phyloP scores from a whole-genome alignment of 92 coral and sea anemone species.

The Ricordea florida region DNA sequence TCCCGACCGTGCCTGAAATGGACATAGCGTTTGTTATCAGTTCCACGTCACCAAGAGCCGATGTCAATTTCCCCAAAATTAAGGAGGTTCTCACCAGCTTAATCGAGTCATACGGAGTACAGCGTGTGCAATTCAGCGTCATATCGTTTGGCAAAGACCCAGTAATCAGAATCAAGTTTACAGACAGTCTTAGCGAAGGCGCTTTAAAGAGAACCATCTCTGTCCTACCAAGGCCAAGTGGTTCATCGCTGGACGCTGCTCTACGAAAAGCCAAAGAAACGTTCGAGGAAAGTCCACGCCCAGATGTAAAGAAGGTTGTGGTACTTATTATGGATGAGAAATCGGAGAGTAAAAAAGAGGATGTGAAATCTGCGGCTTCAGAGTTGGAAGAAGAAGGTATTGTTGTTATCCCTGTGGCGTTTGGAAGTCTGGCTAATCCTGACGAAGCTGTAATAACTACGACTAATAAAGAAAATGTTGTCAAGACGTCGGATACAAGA shows the following conservation, averaged over 20 bases:
- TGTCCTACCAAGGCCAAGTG: conserved; percentile 30
- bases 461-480: conserved; percentile 57
- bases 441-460: conserved; percentile 54
- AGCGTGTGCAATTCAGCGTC: conserved; percentile 71
- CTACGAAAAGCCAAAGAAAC: conserved; percentile 59
- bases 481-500: conserved; percentile 46
- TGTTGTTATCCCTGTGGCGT: conserved; percentile 61
- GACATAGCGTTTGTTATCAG: conserved; percentile 87
- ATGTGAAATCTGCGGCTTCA: conserved; percentile 43
- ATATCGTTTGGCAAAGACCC: conserved; percentile 69
- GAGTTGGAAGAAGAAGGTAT: conserved; percentile 57
- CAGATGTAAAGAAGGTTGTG: conserved; percentile 65
- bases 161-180: conserved; percentile 57
- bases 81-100: conserved; percentile 72
- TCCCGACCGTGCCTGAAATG: conserved; percentile 42
- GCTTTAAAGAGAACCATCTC: conserved; percentile 38
- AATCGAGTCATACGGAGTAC: conserved; percentile 65
- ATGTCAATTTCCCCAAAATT: conserved; percentile 66
- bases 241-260: conserved; percentile 63
- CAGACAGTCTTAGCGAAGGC: conserved; percentile 25
- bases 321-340: conserved; percentile 67
- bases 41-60: conserved; percentile 65
- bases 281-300: conserved; percentile 76
- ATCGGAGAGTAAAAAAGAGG: conserved; percentile 23
- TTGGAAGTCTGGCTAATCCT: conserved; percentile 67